Base-by-base conservation (phyloP, 2,888 invertebrate genomes). In the Ochropleura plecta region DNA sequence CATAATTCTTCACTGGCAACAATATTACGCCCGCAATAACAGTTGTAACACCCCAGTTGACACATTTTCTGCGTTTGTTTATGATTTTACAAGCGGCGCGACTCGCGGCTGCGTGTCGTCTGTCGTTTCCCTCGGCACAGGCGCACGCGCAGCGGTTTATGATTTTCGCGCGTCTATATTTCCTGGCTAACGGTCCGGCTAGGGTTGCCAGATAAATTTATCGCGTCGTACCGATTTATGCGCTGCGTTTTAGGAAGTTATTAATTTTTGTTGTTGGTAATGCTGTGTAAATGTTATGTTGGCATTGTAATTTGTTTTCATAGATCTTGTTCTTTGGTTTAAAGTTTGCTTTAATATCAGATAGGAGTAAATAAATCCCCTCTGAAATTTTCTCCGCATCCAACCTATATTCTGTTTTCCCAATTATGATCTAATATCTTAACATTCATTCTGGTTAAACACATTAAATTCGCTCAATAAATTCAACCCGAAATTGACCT, bases 81-180 rank as follows among this genome's bases (percentile, higher is more conserved):
- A 88, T 85, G 87, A 83, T 83, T 81, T 83, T 78, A 88, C 86
- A 88, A 84, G 79, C 73, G 78, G 67, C 68, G 72, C 73, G 70
- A 79, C 69, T 79, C 59, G 69, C 77, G 81, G 72, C 83, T 86
- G 82, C 85, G 85, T 86, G 86, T 85, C 78, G 85, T 88, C 86
- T 88, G 87, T 88, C 88, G 78, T 73, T 64, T 73, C 71, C 70
- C 72, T 70, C 76, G 86, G 74, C 81, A 66, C 67, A 59, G 76
- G 82, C 84, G 86, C 88, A 88, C 88, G 87, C 88, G 87, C 87
- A 74, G 71, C 81, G 87, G 88, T 93, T 94, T 94, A 94, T 92
- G 93, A 93, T 93, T 94, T 94, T 94, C 92, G 93, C 93, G 92
- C 93, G 91, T 90, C 88, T 90, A 93, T 93, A 93, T 91, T 91